These are phyloP conservation scores for Scytalopus superciliaris DNA, from an alignment of 2,113 vertebrate species.

Conservation along the genomic window DNA sequence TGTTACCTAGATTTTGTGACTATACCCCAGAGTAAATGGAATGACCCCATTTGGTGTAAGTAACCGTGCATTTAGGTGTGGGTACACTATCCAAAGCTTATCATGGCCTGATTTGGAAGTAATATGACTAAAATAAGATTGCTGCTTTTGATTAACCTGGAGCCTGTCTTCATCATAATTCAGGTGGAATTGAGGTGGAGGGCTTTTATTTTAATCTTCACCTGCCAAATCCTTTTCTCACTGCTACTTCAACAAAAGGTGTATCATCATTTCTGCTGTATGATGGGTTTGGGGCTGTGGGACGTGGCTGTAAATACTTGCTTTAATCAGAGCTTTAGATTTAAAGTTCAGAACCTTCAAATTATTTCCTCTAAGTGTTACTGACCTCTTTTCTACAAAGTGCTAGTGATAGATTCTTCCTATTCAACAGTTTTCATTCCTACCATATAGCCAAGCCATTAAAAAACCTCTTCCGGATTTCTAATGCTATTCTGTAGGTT, in stretches of 20 bases:
- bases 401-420: not conserved
- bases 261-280: not conserved
- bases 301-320: not conserved
- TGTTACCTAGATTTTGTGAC: constrained; percentile 76
- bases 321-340: constrained; percentile 2
- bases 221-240: constrained; percentile 15
- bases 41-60: constrained; percentile 76
- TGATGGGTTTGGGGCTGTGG: not conserved
- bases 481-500: not conserved
- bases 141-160: not conserved
- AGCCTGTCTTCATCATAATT: not conserved
- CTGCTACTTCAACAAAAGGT: constrained; percentile 21
- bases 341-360: not conserved
- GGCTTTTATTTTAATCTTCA: constrained; percentile 29
- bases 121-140: constrained; percentile 34
- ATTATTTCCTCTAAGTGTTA: not conserved
- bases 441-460: not conserved
- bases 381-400: not conserved
- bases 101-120: constrained; percentile 24
- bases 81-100: constrained; percentile 54
- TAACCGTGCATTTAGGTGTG: constrained; percentile 53
- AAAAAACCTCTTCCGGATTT: not conserved
- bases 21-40: constrained; percentile 75
- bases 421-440: not conserved
- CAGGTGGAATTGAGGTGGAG: constrained; percentile 35